Percentiles rank a stretch among this genome's conserved stretches.
These are phyloP conservation scores for Drosophila lacteicornis DNA, from an alignment of 1,140 invertebrate genomes.

Conservation along the genomic window DNA sequence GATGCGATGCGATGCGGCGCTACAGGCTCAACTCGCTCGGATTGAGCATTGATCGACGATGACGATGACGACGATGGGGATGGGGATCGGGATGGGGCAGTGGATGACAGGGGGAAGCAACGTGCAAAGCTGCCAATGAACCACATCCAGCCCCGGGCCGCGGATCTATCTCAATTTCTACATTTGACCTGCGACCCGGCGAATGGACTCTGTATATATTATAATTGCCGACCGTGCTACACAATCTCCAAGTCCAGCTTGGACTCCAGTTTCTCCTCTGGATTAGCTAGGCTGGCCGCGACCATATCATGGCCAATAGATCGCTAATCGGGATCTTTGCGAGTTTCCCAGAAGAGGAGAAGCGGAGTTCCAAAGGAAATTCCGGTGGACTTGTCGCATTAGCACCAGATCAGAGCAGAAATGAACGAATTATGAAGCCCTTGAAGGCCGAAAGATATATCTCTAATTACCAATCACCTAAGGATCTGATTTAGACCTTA, in stretches of 20 bases:
- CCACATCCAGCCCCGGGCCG: slow-evolving; percentile 49
- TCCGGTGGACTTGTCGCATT: slow-evolving; percentile 50
- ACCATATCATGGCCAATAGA: slow-evolving; percentile 17
- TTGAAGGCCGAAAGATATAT: slow-evolving; percentile 4
- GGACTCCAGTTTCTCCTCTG: background rate
- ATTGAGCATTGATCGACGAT: slow-evolving; percentile 71
- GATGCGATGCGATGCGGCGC: slow-evolving; percentile 61
- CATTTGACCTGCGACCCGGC: slow-evolving; percentile 50
- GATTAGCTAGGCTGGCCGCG: slow-evolving; percentile 15
- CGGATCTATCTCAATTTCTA: slow-evolving; percentile 62
- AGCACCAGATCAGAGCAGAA: slow-evolving; percentile 16
- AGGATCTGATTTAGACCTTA: too few relatives aligned
- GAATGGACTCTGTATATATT: slow-evolving; percentile 60
- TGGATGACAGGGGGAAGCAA: slow-evolving; percentile 26
- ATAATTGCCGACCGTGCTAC: slow-evolving; percentile 68
- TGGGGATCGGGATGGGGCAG: slow-evolving; percentile 28
- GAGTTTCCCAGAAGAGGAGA: slow-evolving; percentile 1
- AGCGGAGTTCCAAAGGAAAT: background rate
- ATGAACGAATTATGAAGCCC: slow-evolving; percentile 5
- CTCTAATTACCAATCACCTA: background rate
- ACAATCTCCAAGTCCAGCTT: slow-evolving; percentile 34
- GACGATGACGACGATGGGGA: slow-evolving; percentile 37
- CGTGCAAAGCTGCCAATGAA: slow-evolving; percentile 81
- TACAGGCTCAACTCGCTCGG: slow-evolving; percentile 55
- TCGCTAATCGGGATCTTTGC: slow-evolving; percentile 18